Percentiles rank a stretch among this genome's conserved stretches.
phyloP scores from a whole-genome alignment of 2,113 vertebrate genomes.

The Cephalopterus ornatus region DNA sequence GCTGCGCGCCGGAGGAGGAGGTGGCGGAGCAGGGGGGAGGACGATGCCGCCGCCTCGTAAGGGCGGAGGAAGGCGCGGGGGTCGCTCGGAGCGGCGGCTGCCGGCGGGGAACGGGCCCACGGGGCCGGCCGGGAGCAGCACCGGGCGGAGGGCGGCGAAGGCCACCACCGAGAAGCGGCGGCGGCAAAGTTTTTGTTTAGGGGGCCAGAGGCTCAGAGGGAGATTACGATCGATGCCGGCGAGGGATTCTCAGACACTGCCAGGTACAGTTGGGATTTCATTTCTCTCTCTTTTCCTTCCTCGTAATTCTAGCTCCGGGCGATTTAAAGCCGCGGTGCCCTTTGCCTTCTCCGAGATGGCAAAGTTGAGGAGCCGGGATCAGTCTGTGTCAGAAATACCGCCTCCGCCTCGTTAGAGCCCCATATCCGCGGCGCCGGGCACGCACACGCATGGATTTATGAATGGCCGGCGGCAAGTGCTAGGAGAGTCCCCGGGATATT shows the following conservation, averaged over 20 bases:
- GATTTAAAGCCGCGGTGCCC: background rate
- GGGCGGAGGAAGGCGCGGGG: conserved; percentile 54
- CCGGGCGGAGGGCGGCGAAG: background rate
- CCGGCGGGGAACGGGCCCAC: conserved; percentile 3
- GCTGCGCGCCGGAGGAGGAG: conserved; percentile 68
- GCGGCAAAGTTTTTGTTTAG: conserved; percentile 66
- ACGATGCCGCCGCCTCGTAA: conserved; percentile 71
- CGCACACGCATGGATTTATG: background rate
- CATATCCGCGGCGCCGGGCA: background rate
- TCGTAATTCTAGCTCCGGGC: background rate
- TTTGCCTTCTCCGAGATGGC: background rate
- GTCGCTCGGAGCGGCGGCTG: conserved; percentile 13
- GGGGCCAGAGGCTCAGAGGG: conserved; percentile 42
- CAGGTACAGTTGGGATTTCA: conserved; percentile 68
- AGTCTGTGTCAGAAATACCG: background rate
- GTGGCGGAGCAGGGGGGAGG: conserved; percentile 67
- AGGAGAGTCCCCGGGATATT: background rate
- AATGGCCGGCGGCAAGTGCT: conserved; percentile 4
- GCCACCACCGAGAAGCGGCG: background rate
- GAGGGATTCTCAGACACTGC: conserved; percentile 41
- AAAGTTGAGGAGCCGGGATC: conserved; percentile 26
- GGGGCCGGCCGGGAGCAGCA: conserved; percentile 1
- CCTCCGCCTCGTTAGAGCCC: background rate
- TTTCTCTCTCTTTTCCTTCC: background rate
- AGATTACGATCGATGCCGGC: conserved; percentile 40